Base-by-base conservation (phyloP, 2,113 vertebrate species). In the Pseudopipra pipra region DNA sequence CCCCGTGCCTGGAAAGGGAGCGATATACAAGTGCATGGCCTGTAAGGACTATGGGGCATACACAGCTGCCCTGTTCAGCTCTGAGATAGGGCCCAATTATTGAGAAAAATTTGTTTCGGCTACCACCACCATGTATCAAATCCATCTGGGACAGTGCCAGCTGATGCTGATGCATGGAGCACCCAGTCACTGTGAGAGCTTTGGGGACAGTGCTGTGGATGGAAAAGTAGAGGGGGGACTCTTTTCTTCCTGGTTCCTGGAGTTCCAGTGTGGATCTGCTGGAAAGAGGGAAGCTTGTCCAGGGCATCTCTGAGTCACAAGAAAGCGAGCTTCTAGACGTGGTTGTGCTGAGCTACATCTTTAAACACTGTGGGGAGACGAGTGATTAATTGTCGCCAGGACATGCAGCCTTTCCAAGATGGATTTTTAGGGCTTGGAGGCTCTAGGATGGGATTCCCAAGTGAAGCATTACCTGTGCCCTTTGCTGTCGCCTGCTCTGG, bases 21-120 rank as follows among this genome's bases (percentile, higher is more conserved):
- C 15, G 21, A 4, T n/a, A 14, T 0, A 0, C 24, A 21, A 41
- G 19, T 18, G 7, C 24, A 13, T 77, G 37, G 30, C 33, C 11
- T 59, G 5, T 43, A 37, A 49, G 39, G 47, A 39, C 37, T 18
- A 6, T 27, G 47, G 33, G 35, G 9, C 21, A 44, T 8, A 23
- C 5, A 12, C 4, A 61, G 35, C n/a, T 91, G 68, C 14, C 33
- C 8, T 51, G 15, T 37, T 70, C 35, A 51, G 21, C 15, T 70
- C 30, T 11, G 52, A 77, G 47, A 1, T 18, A n/a, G 47, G 14
- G 22, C 33, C 7, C 0, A 0, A 20, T 39, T 51, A 63, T 2
- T 31, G 25, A 67, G 52, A 68, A 78, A 52, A 5, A 13, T 8
- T 17, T 23, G 33, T 65, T 55, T 71, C 5, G 31, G n/a, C 24